A percentile compares a stretch with the other conserved stretches of the same genome.
Evolutionary conservation across 2,888 invertebrate genomes (phyloP).

Genomic region (Pterostichus madidus): DNA sequence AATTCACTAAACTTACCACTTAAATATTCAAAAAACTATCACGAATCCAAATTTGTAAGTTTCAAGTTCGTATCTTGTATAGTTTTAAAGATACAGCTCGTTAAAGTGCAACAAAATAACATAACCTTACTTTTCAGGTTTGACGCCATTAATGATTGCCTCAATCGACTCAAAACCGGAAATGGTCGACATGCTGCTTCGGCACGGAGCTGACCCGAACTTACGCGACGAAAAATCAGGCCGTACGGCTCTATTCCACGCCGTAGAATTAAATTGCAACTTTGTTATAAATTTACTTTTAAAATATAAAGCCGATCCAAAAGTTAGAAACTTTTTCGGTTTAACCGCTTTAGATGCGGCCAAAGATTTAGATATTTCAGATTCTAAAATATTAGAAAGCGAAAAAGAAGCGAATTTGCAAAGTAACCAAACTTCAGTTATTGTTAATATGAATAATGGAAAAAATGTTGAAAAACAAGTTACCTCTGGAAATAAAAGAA

Average conservation of each 20-base stretch:
- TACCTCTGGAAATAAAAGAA: neutral
- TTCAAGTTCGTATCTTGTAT: neutral
- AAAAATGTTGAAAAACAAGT: neutral
- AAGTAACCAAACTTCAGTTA: neutral
- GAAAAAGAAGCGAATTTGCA: conserved; percentile 70
- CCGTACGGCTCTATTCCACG: conserved; percentile 78
- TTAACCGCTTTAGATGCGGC: conserved; percentile 77
- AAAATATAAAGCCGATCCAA: conserved; percentile 77
- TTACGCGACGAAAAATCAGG: conserved; percentile 77
- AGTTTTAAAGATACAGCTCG: no score
- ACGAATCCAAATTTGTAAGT: neutral
- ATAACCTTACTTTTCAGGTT: conserved; percentile 74
- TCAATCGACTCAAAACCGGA: conserved; percentile 74
- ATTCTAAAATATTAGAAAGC: conserved; percentile 74
- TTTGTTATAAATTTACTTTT: conserved; percentile 72
- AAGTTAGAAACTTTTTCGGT: conserved; percentile 77
- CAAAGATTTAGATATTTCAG: conserved; percentile 74
- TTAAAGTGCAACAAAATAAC: neutral
- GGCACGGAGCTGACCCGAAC: conserved; percentile 74
- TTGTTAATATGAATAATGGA: neutral
- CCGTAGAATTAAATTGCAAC: conserved; percentile 74
- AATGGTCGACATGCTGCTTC: conserved; percentile 74
- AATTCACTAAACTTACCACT: neutral
- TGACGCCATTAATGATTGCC: conserved; percentile 78
- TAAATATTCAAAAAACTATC: neutral